Percentiles rank a stretch among this genome's conserved stretches.
Evolutionary conservation across 2,888 invertebrate species (phyloP).

Genomic region (Antheraea assamensis): DNA sequence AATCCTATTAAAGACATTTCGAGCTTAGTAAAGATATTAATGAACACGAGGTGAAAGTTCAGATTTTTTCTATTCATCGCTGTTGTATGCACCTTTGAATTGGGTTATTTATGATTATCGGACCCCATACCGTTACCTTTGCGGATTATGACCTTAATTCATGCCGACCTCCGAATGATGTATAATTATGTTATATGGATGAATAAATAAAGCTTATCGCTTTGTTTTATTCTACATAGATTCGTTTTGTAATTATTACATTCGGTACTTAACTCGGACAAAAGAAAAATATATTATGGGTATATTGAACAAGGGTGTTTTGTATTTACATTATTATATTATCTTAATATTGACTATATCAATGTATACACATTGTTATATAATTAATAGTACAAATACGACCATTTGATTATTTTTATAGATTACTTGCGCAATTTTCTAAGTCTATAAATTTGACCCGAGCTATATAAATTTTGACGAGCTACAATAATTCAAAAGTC

Average conservation of each 20-base stretch:
- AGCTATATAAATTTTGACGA: no score
- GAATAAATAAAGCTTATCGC: constrained; percentile 29
- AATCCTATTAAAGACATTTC: constrained; percentile 37
- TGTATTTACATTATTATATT: no score
- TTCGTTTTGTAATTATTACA: neutral
- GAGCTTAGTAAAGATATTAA: constrained; percentile 35
- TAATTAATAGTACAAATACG: no score
- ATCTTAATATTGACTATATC: no score
- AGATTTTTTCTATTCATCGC: constrained; percentile 36
- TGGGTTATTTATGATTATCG: constrained; percentile 51
- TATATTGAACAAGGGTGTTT: neutral
- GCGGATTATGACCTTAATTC: constrained; percentile 55
- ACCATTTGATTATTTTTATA: no score
- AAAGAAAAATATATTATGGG: neutral
- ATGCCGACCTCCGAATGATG: constrained; percentile 47
- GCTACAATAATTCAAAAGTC: no score
- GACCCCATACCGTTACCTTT: constrained; percentile 45
- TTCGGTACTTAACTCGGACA: neutral
- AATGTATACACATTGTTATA: no score
- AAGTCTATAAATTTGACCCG: no score
- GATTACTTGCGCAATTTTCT: no score
- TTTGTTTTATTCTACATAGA: neutral
- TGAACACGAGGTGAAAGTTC: constrained; percentile 51
- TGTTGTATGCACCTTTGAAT: constrained; percentile 41
- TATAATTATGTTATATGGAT: constrained; percentile 40